These are phyloP conservation scores for Cenopis cana DNA, from an alignment of 2,888 invertebrate species.

Conservation along the genomic window DNA sequence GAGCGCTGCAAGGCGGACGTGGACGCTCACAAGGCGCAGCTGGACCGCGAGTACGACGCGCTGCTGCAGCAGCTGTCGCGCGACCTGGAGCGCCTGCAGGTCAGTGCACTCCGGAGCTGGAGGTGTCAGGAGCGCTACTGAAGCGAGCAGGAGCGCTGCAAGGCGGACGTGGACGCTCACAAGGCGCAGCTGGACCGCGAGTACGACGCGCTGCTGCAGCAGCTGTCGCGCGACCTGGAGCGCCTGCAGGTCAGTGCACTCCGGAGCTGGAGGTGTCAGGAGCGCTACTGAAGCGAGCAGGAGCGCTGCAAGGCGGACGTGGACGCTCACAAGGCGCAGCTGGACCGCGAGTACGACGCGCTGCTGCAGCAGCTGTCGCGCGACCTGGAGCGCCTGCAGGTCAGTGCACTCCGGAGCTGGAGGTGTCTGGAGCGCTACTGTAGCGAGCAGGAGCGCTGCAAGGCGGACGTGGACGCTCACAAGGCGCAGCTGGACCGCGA, in stretches of 20 bases:
- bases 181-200: slow-evolving; percentile 98
- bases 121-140: no score
- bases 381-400: slow-evolving; percentile 95
- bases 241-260: slow-evolving; percentile 88
- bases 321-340: slow-evolving; percentile 96
- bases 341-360: slow-evolving; percentile 98
- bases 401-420: slow-evolving; percentile 88
- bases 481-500: slow-evolving; percentile 98
- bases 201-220: slow-evolving; percentile 96
- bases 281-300: slow-evolving; percentile 96
- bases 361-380: slow-evolving; percentile 95
- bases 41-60: slow-evolving; percentile 98
- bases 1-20: slow-evolving; percentile 98
- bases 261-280: slow-evolving; percentile 93
- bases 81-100: slow-evolving; percentile 95
- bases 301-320: slow-evolving; percentile 98
- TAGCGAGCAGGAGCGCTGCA: slow-evolving; percentile 97
- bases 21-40: slow-evolving; percentile 96
- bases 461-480: slow-evolving; percentile 98
- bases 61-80: slow-evolving; percentile 95
- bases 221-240: slow-evolving; percentile 96
- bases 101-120: slow-evolving; percentile 88
- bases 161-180: slow-evolving; percentile 98
- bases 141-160: slow-evolving; percentile 98
- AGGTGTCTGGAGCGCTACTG: no score